Conservation (phyloP, 2,113 vertebrate genomes). For the Anseranas semipalmata region DNA sequence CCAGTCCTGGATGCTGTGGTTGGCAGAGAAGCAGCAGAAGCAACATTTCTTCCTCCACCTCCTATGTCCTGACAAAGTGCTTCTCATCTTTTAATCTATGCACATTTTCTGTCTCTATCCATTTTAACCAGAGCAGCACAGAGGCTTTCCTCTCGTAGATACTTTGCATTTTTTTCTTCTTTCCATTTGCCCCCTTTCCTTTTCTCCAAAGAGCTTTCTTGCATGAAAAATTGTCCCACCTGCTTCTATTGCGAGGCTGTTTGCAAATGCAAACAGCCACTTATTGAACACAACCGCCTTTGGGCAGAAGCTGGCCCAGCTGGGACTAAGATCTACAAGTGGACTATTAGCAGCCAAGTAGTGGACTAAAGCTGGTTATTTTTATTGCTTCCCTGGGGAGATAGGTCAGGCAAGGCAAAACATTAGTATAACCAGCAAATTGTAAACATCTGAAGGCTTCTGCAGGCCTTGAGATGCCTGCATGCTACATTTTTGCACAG, state of each 20-base stretch:
- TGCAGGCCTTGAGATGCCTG: neutral
- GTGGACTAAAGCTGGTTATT: slow-evolving; percentile 65
- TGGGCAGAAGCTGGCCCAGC: slow-evolving; percentile 65
- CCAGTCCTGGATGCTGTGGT: neutral
- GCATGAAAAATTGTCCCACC: slow-evolving; percentile 38
- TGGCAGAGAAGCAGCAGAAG: neutral
- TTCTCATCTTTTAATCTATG: neutral
- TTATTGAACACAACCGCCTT: slow-evolving; percentile 44
- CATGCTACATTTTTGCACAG: neutral
- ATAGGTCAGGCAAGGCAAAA: slow-evolving; percentile 57
- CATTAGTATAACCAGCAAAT: slow-evolving; percentile 24
- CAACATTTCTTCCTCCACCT: neutral
- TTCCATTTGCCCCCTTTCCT: neutral
- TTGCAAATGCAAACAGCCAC: neutral
- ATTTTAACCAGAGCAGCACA: neutral
- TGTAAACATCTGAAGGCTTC: slow-evolving; percentile 34
- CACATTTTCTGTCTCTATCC: neutral
- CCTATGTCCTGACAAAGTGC: neutral
- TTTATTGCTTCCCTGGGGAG: slow-evolving; percentile 61
- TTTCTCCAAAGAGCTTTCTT: slow-evolving; percentile 21
- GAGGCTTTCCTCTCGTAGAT: neutral
- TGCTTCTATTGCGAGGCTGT: slow-evolving; percentile 31
- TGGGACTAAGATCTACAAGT: slow-evolving; percentile 56
- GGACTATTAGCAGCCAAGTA: slow-evolving; percentile 69
- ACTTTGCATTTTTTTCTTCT: neutral